Conservation (phyloP, 64 coral and sea anemone species). For the Astreopora myriophthalma region DNA sequence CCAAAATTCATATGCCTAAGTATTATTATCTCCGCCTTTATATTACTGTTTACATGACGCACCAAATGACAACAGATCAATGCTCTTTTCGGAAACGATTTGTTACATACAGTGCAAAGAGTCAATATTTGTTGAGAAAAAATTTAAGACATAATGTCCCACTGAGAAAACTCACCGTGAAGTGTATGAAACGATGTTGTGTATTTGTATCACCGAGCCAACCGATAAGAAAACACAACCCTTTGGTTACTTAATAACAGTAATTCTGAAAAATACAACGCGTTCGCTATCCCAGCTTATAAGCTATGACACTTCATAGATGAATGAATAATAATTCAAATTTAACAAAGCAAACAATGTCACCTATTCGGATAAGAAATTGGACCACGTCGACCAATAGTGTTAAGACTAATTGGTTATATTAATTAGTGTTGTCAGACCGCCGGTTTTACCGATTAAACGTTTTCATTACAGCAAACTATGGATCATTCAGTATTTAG, state of each 20-base stretch:
- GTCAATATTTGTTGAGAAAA: conserved; percentile 6
- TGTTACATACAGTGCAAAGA: neutral
- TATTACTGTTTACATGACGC: neutral
- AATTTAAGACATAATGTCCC: neutral
- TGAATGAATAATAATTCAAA: neutral
- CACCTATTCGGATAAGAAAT: neutral
- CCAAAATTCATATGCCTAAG: neutral
- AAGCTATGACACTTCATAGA: neutral
- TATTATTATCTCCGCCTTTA: neutral
- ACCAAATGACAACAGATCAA: neutral
- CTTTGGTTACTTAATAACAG: neutral
- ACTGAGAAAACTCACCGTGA: neutral
- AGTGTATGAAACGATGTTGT: too few relatives aligned
- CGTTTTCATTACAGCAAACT: too few relatives aligned
- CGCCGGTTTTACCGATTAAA: too few relatives aligned
- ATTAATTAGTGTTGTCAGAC: too few relatives aligned
- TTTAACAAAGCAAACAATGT: neutral
- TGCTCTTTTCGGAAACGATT: neutral
- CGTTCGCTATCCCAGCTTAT: neutral
- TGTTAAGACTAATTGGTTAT: neutral
- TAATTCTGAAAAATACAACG: neutral
- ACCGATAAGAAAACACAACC: too few relatives aligned
- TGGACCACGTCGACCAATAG: neutral
- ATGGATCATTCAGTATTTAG: too few relatives aligned
- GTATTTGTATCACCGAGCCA: too few relatives aligned